A percentile compares a stretch with the other conserved stretches of the same genome.
phyloP scores from a whole-genome alignment of 2,797 vertebrate genomes.

The Cryptoblepharus egeriae region DNA sequence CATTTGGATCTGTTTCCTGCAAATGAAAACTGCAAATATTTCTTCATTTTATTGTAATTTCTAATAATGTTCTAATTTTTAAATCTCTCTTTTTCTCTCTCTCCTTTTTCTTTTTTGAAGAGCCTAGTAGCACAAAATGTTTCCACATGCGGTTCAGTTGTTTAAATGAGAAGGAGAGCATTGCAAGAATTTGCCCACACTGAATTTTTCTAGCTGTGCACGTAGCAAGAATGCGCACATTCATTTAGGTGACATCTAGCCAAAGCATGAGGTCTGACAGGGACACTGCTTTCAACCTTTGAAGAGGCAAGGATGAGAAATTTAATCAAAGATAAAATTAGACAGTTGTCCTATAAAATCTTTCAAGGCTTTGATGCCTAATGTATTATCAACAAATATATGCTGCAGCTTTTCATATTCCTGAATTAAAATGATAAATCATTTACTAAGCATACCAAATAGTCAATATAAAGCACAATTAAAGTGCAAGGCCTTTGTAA shows the following conservation, averaged over 20 bases:
- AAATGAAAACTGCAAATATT: not conserved
- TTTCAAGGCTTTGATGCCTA: conserved; percentile 16
- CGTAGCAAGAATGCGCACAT: not conserved
- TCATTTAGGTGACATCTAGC: conserved; percentile 5
- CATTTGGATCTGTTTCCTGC: not conserved
- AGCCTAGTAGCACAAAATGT: not conserved
- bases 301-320: conserved; percentile 25
- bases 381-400: conserved; percentile 24
- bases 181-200: not conserved
- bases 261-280: conserved; percentile 33
- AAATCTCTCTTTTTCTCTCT: not conserved
- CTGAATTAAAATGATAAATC: conserved; percentile 38
- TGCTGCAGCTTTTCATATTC: conserved; percentile 1
- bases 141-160: not conserved
- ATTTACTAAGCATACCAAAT: not conserved
- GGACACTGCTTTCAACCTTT: conserved; percentile 36
- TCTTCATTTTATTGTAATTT: conserved; percentile 29
- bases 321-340: conserved; percentile 23
- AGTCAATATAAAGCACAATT: conserved; percentile 42
- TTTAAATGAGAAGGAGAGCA: conserved; percentile 47
- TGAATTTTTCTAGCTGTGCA: not conserved
- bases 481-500: conserved; percentile 39
- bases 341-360: conserved; percentile 21
- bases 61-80: not conserved
- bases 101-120: not conserved